Conservation (phyloP, 2,113 vertebrate genomes). For the Mesembrinibis cayennensis region DNA sequence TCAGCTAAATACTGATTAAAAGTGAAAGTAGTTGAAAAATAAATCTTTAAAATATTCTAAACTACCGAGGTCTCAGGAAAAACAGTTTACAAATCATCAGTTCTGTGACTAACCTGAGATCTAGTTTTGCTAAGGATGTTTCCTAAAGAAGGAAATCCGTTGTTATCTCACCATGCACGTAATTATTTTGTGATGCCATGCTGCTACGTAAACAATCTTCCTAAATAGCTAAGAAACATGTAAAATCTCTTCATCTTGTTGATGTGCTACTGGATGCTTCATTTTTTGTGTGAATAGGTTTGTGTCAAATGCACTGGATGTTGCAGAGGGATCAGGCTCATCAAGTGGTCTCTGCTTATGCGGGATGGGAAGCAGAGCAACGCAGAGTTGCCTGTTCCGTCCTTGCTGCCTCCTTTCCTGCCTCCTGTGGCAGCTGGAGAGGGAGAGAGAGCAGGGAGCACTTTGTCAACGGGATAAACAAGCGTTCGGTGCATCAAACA, state of each 20-base stretch:
- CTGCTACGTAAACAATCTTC: background rate
- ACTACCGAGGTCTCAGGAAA: background rate
- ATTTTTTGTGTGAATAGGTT: background rate
- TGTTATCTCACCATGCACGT: background rate
- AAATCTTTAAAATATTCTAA: background rate
- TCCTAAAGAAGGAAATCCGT: background rate
- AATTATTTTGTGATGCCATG: conserved; percentile 17
- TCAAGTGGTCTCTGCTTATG: background rate
- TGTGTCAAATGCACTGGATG: background rate
- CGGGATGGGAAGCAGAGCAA: background rate
- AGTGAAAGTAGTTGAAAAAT: background rate
- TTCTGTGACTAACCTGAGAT: background rate
- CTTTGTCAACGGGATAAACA: background rate
- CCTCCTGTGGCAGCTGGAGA: background rate
- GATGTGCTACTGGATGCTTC: background rate
- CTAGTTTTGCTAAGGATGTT: background rate
- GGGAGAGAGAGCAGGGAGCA: background rate
- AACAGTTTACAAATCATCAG: background rate
- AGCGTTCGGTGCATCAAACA: background rate
- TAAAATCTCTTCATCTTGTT: conserved; percentile 8
- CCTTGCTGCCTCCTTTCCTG: background rate
- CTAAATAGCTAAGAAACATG: background rate
- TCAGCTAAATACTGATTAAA: background rate
- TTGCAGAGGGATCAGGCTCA: background rate
- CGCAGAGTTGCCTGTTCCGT: rapidly evolving